phyloP scores from a whole-genome alignment of 2,888 invertebrate genomes.

The Euphydryas editha region DNA sequence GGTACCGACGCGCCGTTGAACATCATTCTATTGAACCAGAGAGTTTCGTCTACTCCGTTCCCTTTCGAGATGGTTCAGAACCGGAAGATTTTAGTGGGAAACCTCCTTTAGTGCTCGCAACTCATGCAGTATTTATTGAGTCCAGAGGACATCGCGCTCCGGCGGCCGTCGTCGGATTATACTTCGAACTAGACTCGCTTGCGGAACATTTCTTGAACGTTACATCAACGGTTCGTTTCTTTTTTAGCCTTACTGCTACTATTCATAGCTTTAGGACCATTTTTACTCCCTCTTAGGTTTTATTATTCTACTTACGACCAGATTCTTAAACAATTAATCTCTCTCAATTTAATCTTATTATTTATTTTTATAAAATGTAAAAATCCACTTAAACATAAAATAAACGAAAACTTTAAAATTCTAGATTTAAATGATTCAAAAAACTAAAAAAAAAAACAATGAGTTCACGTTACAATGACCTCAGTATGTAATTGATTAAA shows the following conservation, averaged over 20 bases:
- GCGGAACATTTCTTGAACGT: slow-evolving; percentile 94
- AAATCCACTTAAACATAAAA: too few relatives aligned
- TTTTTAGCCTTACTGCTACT: not conserved
- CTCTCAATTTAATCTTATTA: too few relatives aligned
- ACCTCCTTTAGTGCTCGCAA: slow-evolving; percentile 91
- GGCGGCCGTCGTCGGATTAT: slow-evolving; percentile 95
- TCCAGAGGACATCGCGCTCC: slow-evolving; percentile 92
- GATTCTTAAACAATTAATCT: too few relatives aligned
- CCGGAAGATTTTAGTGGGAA: slow-evolving; percentile 83
- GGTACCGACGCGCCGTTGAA: slow-evolving; percentile 96
- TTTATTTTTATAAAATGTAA: too few relatives aligned
- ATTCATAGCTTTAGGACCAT: too few relatives aligned
- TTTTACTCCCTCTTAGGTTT: too few relatives aligned
- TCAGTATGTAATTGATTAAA: too few relatives aligned
- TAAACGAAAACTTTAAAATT: too few relatives aligned
- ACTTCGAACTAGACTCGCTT: slow-evolving; percentile 92
- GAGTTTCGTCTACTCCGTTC: slow-evolving; percentile 95
- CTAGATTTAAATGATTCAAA: too few relatives aligned
- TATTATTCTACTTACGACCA: too few relatives aligned
- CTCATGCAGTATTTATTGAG: slow-evolving; percentile 94
- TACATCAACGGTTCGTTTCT: slow-evolving; percentile 89
- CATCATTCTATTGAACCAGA: slow-evolving; percentile 93
- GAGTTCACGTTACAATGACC: too few relatives aligned
- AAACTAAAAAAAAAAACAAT: too few relatives aligned
- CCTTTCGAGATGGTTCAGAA: slow-evolving; percentile 86